A percentile compares a stretch with the other conserved stretches of the same genome.
Evolutionary conservation across 2,797 vertebrate species (phyloP).

Genomic region (Enteromius mattozi): DNA sequence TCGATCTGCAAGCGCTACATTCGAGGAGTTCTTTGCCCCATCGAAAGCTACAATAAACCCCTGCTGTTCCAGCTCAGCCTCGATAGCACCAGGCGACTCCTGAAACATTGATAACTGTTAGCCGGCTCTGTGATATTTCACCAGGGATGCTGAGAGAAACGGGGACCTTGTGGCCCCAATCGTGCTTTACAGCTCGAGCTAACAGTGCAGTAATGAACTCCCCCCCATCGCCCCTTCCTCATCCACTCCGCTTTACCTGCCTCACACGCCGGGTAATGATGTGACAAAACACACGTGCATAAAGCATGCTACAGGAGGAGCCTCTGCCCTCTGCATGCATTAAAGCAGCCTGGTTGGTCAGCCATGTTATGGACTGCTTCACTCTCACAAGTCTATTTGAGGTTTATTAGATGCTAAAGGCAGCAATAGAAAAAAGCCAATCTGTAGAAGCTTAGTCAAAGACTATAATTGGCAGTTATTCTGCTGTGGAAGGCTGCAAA

Average conservation of each 20-base stretch:
- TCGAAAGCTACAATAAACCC: slow-evolving; percentile 53
- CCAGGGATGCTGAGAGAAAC: slow-evolving; percentile 49
- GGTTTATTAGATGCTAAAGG: not conserved
- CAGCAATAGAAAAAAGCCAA: slow-evolving; percentile 3
- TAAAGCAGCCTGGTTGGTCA: slow-evolving; percentile 35
- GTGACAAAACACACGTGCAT: slow-evolving; percentile 32
- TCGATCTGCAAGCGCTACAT: slow-evolving; percentile 62
- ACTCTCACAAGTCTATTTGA: slow-evolving; percentile 2
- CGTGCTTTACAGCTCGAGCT: slow-evolving; percentile 56
- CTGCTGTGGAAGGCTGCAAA: not conserved
- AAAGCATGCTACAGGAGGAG: slow-evolving; percentile 16
- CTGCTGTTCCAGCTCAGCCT: slow-evolving; percentile 58
- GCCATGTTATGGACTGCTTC: slow-evolving; percentile 45
- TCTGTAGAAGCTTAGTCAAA: slow-evolving; percentile 15
- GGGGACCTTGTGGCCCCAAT: slow-evolving; percentile 48
- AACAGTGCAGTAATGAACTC: slow-evolving; percentile 54
- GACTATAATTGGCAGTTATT: slow-evolving; percentile 2
- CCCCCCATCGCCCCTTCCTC: not conserved
- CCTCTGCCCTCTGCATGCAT: slow-evolving; percentile 22
- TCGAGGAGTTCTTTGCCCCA: slow-evolving; percentile 43
- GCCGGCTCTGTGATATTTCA: slow-evolving; percentile 57
- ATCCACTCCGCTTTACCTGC: slow-evolving; percentile 17
- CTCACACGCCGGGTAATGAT: slow-evolving; percentile 16
- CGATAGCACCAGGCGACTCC: slow-evolving; percentile 51
- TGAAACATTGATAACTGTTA: slow-evolving; percentile 61